These are phyloP conservation scores for Cheilinus undulatus DNA, from an alignment of 2,113 vertebrate species.

Conservation along the genomic window DNA sequence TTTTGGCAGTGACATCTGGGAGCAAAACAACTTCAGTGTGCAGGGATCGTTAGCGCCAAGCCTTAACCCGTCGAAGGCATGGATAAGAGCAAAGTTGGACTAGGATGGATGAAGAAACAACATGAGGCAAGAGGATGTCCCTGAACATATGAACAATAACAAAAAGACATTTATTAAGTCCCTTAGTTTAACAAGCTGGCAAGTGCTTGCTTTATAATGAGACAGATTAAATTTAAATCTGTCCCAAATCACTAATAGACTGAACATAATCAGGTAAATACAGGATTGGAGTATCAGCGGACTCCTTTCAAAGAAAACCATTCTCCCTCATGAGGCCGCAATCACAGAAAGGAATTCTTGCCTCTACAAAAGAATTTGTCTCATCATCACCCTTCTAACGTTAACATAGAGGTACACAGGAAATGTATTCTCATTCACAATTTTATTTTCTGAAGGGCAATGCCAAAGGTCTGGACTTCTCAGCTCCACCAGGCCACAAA, in stretches of 20 bases:
- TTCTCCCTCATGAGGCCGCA: not conserved
- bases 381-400: conserved; percentile 8
- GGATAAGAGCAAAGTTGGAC: no score
- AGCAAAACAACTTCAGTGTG: conserved; percentile 29
- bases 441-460: not conserved
- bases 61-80: conserved; percentile 7
- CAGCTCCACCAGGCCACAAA: conserved; percentile 24
- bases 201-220: not conserved
- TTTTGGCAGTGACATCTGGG: conserved; percentile 47
- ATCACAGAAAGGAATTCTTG: not conserved
- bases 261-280: not conserved
- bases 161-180: not conserved
- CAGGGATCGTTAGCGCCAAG: conserved; percentile 31
- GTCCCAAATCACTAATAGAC: not conserved
- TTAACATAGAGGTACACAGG: not conserved
- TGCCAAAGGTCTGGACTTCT: conserved; percentile 32
- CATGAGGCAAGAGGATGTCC: not conserved
- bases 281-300: not conserved
- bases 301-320: not conserved
- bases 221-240: not conserved
- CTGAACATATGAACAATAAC: not conserved
- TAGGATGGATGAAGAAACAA: conserved; percentile 11
- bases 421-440: not conserved
- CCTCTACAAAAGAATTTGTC: conserved; percentile 14
- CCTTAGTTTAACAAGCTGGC: not conserved